Evolutionary conservation across 2,113 vertebrate species (phyloP).

Genomic region (Rana temporaria): DNA sequence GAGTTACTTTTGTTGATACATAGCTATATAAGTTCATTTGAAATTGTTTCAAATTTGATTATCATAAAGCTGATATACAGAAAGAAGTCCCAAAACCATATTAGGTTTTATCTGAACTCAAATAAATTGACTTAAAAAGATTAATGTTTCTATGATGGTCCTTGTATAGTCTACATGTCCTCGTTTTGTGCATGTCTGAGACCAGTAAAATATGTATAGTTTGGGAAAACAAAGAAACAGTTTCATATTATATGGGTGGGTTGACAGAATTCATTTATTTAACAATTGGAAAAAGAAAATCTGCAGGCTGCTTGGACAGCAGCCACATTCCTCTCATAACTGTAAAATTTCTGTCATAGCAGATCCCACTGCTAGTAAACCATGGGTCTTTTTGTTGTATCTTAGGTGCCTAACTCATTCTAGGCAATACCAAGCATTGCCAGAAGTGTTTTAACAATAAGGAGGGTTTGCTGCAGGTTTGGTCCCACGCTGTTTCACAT

Average conservation of each 20-base stretch:
- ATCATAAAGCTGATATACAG: too few species aligned
- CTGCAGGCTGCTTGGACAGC: constrained; percentile 64
- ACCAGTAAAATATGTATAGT: constrained; percentile 61
- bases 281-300: constrained; percentile 55
- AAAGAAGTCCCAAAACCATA: not conserved
- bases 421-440: constrained; percentile 57
- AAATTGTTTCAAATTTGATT: too few species aligned
- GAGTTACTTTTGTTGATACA: too few species aligned
- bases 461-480: constrained; percentile 54
- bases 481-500: constrained; percentile 65
- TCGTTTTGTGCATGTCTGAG: not conserved
- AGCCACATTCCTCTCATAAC: constrained; percentile 79
- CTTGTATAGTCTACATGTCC: constrained; percentile 12
- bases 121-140: too few species aligned
- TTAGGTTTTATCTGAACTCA: too few species aligned
- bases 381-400: constrained; percentile 74
- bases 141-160: not conserved
- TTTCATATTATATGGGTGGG: constrained; percentile 69
- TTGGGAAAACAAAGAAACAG: constrained; percentile 70
- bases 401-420: constrained; percentile 60
- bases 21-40: too few species aligned
- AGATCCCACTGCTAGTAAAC: constrained; percentile 68
- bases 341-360: constrained; percentile 77
- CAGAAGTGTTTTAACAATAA: constrained; percentile 66
- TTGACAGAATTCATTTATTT: constrained; percentile 65